These are phyloP conservation scores for Cryptomyrus ogoouensis DNA, from an alignment of 2,113 vertebrate genomes.

Conservation along the genomic window DNA sequence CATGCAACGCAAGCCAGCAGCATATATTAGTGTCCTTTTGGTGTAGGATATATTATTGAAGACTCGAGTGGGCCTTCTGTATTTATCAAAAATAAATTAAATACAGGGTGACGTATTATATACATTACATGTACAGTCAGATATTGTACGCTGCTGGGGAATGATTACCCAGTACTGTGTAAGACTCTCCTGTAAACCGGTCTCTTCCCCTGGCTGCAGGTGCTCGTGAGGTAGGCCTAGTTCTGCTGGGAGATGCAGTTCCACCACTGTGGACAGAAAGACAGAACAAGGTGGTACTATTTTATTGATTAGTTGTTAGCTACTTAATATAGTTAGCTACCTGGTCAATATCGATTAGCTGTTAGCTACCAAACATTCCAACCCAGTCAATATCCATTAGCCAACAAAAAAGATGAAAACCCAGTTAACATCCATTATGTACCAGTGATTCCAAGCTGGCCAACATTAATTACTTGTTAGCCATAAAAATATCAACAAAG, in stretches of 20 bases:
- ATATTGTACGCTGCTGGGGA: not conserved
- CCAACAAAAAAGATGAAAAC: not conserved
- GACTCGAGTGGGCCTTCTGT: not conserved
- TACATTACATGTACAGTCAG: not conserved
- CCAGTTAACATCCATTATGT: not conserved
- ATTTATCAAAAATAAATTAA: not conserved
- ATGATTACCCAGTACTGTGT: slow-evolving; percentile 83
- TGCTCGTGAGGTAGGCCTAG: slow-evolving; percentile 50
- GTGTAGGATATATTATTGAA: not conserved
- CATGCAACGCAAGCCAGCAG: not conserved
- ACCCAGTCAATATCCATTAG: not conserved
- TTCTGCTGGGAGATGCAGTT: slow-evolving; percentile 77
- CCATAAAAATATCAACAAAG: not conserved
- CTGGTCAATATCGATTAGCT: not conserved
- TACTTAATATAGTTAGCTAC: not conserved
- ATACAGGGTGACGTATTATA: not conserved
- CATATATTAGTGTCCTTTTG: not conserved
- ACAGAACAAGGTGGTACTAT: not conserved
- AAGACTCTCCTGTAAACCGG: slow-evolving; percentile 86
- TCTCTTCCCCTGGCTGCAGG: slow-evolving; percentile 67
- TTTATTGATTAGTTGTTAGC: not conserved
- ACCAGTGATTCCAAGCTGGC: not conserved
- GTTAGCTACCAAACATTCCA: not conserved
- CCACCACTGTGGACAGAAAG: slow-evolving; percentile 61
- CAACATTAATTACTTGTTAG: not conserved